Percentiles rank a stretch among this genome's conserved stretches.
phyloP scores from a whole-genome alignment of 2,888 invertebrate species.

The Galerucella nymphaeae region DNA sequence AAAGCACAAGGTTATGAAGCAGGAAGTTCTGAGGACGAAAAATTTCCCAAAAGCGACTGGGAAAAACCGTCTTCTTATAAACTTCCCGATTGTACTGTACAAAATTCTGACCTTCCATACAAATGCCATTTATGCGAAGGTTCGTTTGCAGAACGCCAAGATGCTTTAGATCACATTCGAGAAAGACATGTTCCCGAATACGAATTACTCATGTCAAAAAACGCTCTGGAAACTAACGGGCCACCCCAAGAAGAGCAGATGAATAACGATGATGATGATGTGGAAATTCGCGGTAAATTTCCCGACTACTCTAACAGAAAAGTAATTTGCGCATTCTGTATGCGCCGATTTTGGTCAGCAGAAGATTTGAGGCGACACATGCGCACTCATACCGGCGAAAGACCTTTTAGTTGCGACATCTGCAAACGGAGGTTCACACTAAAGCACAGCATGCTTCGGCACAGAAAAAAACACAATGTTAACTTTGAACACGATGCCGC shows the following conservation, averaged over 20 bases:
- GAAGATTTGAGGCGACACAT: conserved; percentile 94
- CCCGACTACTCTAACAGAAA: conserved; percentile 89
- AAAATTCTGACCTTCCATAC: conserved; percentile 79
- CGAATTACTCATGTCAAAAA: conserved; percentile 83
- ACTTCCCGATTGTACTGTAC: conserved; percentile 48
- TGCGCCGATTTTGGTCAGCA: conserved; percentile 94
- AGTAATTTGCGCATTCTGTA: conserved; percentile 91
- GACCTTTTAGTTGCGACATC: conserved; percentile 92
- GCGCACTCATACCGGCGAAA: conserved; percentile 92
- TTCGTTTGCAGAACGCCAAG: conserved; percentile 82
- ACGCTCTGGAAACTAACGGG: conserved; percentile 76
- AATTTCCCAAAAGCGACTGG: conserved; percentile 61
- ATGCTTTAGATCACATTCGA: conserved; percentile 85
- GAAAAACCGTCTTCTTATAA: conserved; percentile 56
- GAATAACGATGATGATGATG: conserved; percentile 75
- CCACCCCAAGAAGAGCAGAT: conserved; percentile 63
- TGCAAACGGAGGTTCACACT: conserved; percentile 89
- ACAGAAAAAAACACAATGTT: conserved; percentile 87
- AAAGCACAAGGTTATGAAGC: conserved; percentile 64
- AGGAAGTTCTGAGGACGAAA: conserved; percentile 64
- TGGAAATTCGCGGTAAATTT: conserved; percentile 80
- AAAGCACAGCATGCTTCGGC: conserved; percentile 94
- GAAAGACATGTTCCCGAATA: conserved; percentile 82
- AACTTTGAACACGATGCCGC: conserved; percentile 66
- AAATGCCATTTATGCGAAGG: conserved; percentile 94